phyloP scores from a whole-genome alignment of 2,113 vertebrate genomes.

The Procapra przewalskii region DNA sequence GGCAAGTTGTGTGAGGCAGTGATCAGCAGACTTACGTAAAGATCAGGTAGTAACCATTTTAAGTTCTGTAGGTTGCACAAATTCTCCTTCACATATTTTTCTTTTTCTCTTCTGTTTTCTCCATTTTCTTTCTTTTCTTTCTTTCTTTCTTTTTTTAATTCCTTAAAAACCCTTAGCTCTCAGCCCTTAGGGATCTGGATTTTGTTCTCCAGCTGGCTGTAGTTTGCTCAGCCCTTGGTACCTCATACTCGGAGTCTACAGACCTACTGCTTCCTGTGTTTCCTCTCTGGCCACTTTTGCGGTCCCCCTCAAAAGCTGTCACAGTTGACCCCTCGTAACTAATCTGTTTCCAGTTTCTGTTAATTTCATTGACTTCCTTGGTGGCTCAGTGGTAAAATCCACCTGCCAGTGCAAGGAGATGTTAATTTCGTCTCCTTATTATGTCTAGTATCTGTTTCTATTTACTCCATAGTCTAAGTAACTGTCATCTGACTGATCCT shows the following conservation, averaged over 20 bases:
- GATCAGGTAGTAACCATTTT: not conserved
- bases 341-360: not conserved
- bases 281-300: not conserved
- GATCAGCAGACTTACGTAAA: not conserved
- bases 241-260: not conserved
- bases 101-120: not conserved
- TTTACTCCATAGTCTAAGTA: not conserved
- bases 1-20: not conserved
- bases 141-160: not conserved
- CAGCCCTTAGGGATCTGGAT: not conserved
- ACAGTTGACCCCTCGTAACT: not conserved
- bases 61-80: no score
- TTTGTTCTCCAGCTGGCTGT: not conserved
- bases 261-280: not conserved
- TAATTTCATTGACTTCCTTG: not conserved
- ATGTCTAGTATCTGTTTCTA: not conserved
- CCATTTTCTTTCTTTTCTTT: not conserved
- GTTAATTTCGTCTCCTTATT: not conserved
- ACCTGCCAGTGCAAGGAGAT: not conserved
- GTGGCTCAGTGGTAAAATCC: not conserved
- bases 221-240: not conserved
- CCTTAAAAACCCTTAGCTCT: not conserved
- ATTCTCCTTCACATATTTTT: not conserved
- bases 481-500: not conserved
- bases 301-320: not conserved